These are phyloP conservation scores for Neuroterus valhalla DNA, from an alignment of 1,140 invertebrate species.

Conservation along the genomic window DNA sequence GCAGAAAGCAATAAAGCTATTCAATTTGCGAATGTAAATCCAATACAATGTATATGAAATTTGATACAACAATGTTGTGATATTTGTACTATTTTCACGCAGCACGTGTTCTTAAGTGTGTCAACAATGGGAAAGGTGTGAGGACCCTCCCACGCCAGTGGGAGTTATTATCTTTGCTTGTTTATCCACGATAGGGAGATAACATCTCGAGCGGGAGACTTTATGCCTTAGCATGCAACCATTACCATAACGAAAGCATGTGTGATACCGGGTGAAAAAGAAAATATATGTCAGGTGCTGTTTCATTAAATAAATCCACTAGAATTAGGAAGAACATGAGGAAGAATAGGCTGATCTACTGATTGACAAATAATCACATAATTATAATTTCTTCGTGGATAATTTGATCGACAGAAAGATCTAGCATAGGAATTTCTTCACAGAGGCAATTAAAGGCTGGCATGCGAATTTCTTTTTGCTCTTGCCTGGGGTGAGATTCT, in stretches of 20 bases:
- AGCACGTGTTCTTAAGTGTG: slow-evolving; percentile 24
- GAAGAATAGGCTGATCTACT: too few relatives aligned
- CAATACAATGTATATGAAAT: background rate
- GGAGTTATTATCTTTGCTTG: slow-evolving; percentile 27
- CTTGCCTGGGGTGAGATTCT: slow-evolving; percentile 10
- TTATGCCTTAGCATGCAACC: background rate
- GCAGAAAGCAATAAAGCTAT: background rate
- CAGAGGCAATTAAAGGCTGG: slow-evolving; percentile 1
- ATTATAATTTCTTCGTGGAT: too few relatives aligned
- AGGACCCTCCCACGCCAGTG: slow-evolving; percentile 18
- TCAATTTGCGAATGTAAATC: background rate
- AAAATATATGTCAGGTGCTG: background rate
- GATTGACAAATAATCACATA: too few relatives aligned
- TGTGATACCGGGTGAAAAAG: background rate
- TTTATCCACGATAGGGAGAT: slow-evolving; percentile 27
- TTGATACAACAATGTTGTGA: background rate
- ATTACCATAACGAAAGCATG: background rate
- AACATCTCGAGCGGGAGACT: slow-evolving; percentile 2
- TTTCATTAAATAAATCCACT: background rate
- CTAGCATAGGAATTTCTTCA: background rate
- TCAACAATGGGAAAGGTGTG: slow-evolving; percentile 25
- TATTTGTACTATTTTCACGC: slow-evolving; percentile 5
- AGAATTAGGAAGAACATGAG: too few relatives aligned
- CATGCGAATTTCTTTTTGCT: background rate
- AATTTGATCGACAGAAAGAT: background rate